Conservation (phyloP, 2,797 vertebrate species). For the Gorsachius magnificus region DNA sequence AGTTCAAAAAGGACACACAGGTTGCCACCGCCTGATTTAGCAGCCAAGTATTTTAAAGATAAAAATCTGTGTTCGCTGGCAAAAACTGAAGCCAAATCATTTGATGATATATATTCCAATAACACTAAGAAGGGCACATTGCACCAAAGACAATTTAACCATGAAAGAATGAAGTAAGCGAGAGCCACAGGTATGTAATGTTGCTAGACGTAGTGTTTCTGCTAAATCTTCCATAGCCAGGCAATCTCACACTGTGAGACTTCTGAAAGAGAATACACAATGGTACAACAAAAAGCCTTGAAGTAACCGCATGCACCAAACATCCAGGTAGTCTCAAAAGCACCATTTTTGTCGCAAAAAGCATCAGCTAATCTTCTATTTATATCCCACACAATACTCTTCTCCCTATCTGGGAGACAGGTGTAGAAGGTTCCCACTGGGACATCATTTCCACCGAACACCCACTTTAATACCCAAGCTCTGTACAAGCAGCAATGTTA, state of each 20-base stretch:
- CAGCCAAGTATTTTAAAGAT: not conserved
- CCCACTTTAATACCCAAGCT: not conserved
- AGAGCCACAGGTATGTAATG: not conserved
- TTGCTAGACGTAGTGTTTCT: not conserved
- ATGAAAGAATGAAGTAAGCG: not conserved
- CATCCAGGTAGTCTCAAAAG: not conserved
- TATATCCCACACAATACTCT: not conserved
- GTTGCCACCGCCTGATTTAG: not conserved
- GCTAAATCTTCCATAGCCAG: not conserved
- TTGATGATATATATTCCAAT: not conserved
- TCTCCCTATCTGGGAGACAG: not conserved
- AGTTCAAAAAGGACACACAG: not conserved
- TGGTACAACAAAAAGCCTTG: not conserved
- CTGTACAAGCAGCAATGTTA: not conserved
- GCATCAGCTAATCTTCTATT: not conserved
- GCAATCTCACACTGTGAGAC: not conserved
- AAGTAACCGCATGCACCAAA: not conserved
- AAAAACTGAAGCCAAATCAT: not conserved
- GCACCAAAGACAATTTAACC: not conserved
- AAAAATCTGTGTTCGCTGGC: not conserved
- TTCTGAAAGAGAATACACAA: not conserved
- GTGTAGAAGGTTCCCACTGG: not conserved
- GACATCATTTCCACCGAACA: not conserved
- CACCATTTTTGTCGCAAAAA: not conserved
- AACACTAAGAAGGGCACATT: not conserved